Base-by-base conservation (phyloP, 2,797 vertebrate genomes). In the Myiothlypis chrysogaster region DNA sequence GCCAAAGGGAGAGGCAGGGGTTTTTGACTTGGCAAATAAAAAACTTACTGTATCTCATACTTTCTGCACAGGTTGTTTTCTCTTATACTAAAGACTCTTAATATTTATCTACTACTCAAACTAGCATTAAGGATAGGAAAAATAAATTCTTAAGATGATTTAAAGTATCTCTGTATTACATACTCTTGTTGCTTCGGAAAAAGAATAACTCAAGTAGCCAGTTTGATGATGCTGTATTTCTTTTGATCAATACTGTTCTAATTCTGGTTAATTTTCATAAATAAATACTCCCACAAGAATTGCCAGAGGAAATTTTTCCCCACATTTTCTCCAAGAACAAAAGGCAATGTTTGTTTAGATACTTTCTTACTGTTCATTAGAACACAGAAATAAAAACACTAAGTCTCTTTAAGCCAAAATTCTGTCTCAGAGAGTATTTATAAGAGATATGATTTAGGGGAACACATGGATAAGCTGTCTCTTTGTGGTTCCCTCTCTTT, bases 381-480 rank as follows among this genome's bases (percentile, higher is more conserved):
- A 81, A 56, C 5, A 19, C 2, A 70, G 17, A 84, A 66, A 70
- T 55, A 50, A 63, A 63, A 88, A 10, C 3, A 19, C 10, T 68
- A 76, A 13, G 2, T 23, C 3, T 53, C 2, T 41, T 37, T 52
- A 77, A 77, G 12, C 7, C 21, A 57, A 53, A 84, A 81, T 52
- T 84, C n/a, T 89, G 12, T 49, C 47, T 84, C 13, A 39, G 23
- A 55, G 5, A 34, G 2, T 46, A 49, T 17, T 34, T 16, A 7
- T 61, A 57, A 57, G 18, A 73, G 12, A 21, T 47, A 14, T 47
- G 15, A 44, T 60, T 72, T 57, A 72, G 14, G 7, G 5, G 8
- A 89, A 28, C 12, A 30, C 1, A 2, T 60, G 17, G 2, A 4
- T 44, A 14, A 50, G 3, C 6, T 24, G 2, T 27, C 6, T 34